phyloP scores from a whole-genome alignment of 2,797 vertebrate species.

The Synaphobranchus kaupii region DNA sequence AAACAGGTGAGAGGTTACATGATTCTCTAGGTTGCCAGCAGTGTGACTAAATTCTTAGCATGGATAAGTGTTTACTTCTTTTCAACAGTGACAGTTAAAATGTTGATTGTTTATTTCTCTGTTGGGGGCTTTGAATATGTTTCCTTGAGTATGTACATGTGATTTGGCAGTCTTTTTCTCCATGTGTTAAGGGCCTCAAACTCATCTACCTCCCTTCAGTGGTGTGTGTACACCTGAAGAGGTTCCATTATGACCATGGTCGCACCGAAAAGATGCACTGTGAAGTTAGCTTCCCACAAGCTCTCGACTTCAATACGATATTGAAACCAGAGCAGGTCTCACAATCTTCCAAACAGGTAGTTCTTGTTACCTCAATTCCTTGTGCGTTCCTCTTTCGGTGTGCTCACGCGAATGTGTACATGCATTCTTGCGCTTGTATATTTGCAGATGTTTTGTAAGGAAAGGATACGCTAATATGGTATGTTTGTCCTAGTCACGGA shows the following conservation, averaged over 20 bases:
- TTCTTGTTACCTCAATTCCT: not conserved
- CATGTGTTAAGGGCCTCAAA: slow-evolving; percentile 52
- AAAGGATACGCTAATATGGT: not conserved
- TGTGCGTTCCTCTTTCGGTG: not conserved
- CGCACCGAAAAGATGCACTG: slow-evolving; percentile 55
- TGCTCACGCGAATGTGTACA: not conserved
- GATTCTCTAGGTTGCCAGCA: not conserved
- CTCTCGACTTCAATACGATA: slow-evolving; percentile 48
- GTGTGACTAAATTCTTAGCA: not conserved
- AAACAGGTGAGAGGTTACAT: slow-evolving; percentile 52
- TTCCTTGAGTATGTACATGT: not conserved
- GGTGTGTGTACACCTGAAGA: slow-evolving; percentile 69
- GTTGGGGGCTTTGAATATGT: not conserved
- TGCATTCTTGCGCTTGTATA: not conserved
- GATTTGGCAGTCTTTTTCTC: not conserved
- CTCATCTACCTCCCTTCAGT: slow-evolving; percentile 65
- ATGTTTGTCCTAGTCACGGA: slow-evolving; percentile 44
- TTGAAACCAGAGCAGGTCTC: not conserved
- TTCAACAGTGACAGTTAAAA: not conserved
- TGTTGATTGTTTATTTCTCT: not conserved
- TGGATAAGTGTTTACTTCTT: not conserved
- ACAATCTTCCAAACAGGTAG: not conserved
- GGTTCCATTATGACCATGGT: slow-evolving; percentile 46
- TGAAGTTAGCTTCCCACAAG: slow-evolving; percentile 64
- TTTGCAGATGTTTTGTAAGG: not conserved